Evolutionary conservation across 1,140 invertebrate species (phyloP).

Genomic region (Musca vetustissima): DNA sequence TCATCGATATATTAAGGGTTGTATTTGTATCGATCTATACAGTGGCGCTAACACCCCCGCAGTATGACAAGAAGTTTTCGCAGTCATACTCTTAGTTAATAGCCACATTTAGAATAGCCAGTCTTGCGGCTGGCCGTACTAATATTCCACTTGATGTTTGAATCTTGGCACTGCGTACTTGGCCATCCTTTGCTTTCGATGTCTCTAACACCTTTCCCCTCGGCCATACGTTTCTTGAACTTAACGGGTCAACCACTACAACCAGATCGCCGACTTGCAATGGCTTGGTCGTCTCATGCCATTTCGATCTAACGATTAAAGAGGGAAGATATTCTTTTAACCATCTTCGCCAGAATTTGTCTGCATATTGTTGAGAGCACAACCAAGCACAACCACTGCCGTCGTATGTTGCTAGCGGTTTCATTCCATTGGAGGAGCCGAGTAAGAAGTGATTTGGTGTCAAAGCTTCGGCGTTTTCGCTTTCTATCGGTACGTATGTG

Average conservation of each 20-base stretch:
- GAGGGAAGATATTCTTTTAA: background rate
- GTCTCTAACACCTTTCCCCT: background rate
- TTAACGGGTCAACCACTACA: constrained; percentile 26
- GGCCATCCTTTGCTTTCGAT: constrained; percentile 1
- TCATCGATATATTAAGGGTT: too few species aligned
- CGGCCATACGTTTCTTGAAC: background rate
- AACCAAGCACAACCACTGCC: background rate
- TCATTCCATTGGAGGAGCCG: background rate
- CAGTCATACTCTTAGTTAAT: too few species aligned
- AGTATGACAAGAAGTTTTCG: too few species aligned
- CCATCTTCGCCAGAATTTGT: constrained; percentile 9
- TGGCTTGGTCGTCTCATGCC: background rate
- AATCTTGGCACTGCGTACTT: constrained; percentile 21
- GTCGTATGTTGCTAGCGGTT: background rate
- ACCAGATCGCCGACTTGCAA: background rate
- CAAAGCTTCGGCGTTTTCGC: background rate
- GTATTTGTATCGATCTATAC: too few species aligned
- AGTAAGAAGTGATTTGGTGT: constrained; percentile 7
- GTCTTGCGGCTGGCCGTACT: constrained; percentile 10
- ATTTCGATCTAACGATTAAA: constrained; percentile 1
- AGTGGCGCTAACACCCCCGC: too few species aligned
- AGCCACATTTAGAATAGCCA: background rate
- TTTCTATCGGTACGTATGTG: background rate
- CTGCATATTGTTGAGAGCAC: background rate
- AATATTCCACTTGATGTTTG: background rate